Evolutionary conservation across 2,113 vertebrate genomes (phyloP), one percentile per base, ranked within the genome.

Genomic region (Columba janthina): DNA sequence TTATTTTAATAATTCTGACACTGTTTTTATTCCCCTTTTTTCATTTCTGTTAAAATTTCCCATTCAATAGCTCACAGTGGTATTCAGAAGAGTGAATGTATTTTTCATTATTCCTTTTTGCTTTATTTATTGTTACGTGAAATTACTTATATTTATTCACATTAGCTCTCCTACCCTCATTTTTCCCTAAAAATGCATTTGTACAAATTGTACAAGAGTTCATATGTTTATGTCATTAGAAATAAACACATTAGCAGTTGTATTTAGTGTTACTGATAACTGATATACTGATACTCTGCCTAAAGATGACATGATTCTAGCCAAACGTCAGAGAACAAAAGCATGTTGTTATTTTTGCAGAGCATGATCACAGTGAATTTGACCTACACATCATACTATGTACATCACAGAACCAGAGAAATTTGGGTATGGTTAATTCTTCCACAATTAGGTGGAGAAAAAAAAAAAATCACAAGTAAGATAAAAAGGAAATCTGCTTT

Each of bases 1-100:
- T 73, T 5, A 85, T 94, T 93, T 94, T 78, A 77, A 89, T 85
- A 96, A 75, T 89, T 87, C 66, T 93, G 53, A 32, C 17, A 73
- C 31, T 34, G 66, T 11, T 38, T 61, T 93, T 69, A 48, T 82
- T 72, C 10, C 81, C 5, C 54, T 21, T 57, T 67, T 51, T 36
- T 57, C 9, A 32, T 7, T 84, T 82, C 29, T 90, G 50, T 67
- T 89, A 91, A 82, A 70, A 72, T 83, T 69, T 70, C 32, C 70
- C 44, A 75, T 86, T 93, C 69, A 94, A 93, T 67, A 69, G 60
- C 66, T 85, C 56, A 62, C 42, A 90, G 40, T 56, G 42, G 26
- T 46, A 72, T 67, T 88, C 85, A 91, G 67, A 64, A 70, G 24
- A 71, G 9, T 28, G 11, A 50, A 69, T 91, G 34, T 46, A 40